Evolutionary conservation across 2,113 vertebrate genomes (phyloP).

Genomic region (Hippocampus abdominalis): DNA sequence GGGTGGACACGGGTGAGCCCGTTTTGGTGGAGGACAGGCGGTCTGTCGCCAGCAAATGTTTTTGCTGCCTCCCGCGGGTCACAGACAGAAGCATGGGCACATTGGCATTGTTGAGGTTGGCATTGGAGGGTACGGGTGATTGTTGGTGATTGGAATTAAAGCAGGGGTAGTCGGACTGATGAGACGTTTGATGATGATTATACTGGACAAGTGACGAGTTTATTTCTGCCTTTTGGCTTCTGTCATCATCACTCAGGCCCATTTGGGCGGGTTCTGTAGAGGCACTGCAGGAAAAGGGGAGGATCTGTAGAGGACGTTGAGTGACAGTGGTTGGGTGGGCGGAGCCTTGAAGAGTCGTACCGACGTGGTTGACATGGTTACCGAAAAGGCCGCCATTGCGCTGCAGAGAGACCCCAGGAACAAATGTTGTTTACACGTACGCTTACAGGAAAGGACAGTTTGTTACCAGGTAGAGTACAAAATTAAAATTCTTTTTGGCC

Average conservation of each 20-base stretch:
- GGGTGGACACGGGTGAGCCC: slow-evolving; percentile 43
- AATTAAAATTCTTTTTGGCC: background rate
- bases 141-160: slow-evolving; percentile 79
- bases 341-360: slow-evolving; percentile 78
- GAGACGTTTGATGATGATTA: slow-evolving; percentile 73
- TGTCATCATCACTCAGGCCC: slow-evolving; percentile 17
- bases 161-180: slow-evolving; percentile 70
- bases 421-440: background rate
- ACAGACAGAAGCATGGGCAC: slow-evolving; percentile 81
- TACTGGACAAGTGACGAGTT: slow-evolving; percentile 78
- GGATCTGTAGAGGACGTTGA: slow-evolving; percentile 91
- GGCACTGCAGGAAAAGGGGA: slow-evolving; percentile 78
- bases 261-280: slow-evolving; percentile 62
- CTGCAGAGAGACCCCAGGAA: slow-evolving; percentile 66
- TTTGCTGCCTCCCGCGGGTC: slow-evolving; percentile 74
- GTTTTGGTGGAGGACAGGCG: slow-evolving; percentile 74
- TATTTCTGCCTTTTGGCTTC: slow-evolving; percentile 30
- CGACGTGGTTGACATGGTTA: slow-evolving; percentile 89
- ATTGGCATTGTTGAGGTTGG: slow-evolving; percentile 98
- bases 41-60: slow-evolving; percentile 47
- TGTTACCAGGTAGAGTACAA: background rate
- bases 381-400: slow-evolving; percentile 91
- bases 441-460: background rate
- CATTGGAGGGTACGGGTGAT: slow-evolving; percentile 86
- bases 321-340: slow-evolving; percentile 87